A percentile compares a stretch with the other conserved stretches of the same genome.
Conservation (phyloP, 2,797 vertebrate genomes). For the Mareca penelope region DNA sequence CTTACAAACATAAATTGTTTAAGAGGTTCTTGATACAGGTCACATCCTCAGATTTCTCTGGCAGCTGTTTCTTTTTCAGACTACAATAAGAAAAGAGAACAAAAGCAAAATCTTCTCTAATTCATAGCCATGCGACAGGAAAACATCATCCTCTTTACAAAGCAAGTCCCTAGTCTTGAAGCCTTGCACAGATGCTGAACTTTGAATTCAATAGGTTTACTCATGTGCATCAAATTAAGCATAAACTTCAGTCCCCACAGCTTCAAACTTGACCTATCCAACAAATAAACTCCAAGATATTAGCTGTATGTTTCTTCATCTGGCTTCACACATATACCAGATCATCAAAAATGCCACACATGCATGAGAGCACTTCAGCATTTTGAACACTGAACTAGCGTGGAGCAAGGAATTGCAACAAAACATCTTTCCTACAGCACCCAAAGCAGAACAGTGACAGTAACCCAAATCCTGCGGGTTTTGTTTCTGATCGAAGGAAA, state of each 20-base stretch:
- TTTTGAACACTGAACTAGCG: neutral
- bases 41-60: slow-evolving; percentile 17
- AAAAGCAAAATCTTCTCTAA: neutral
- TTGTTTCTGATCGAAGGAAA: neutral
- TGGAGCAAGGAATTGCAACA: neutral
- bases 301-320: neutral
- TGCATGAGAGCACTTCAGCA: neutral
- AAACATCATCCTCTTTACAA: neutral
- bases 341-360: neutral
- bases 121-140: neutral
- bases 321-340: neutral
- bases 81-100: neutral
- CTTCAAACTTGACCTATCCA: slow-evolving; percentile 38
- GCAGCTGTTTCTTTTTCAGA: slow-evolving; percentile 37
- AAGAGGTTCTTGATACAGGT: slow-evolving; percentile 47
- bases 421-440: neutral
- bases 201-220: slow-evolving; percentile 46
- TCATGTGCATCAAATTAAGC: slow-evolving; percentile 38
- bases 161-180: neutral
- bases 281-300: slow-evolving; percentile 3
- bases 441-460: neutral
- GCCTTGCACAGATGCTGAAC: slow-evolving; percentile 54
- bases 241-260: slow-evolving; percentile 41
- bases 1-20: slow-evolving; percentile 36
- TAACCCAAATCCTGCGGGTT: neutral